phyloP scores from a whole-genome alignment of 2,888 invertebrate genomes.

The Drosophila villosipedis region DNA sequence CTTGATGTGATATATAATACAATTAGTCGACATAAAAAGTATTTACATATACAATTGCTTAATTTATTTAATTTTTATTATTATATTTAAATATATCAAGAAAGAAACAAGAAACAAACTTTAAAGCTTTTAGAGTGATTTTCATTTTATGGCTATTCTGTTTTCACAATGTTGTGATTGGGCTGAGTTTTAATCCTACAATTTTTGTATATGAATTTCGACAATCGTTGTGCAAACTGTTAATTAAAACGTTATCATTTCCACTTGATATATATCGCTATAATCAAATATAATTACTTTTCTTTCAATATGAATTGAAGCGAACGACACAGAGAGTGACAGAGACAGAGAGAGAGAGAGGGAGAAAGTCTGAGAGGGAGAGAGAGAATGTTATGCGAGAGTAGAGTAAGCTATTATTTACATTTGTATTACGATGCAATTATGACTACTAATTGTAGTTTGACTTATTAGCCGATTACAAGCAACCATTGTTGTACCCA shows the following conservation, averaged over 20 bases:
- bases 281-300: background rate
- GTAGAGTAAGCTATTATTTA: background rate
- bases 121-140: background rate
- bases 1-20: background rate
- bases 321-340: background rate
- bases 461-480: background rate
- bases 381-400: background rate
- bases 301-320: background rate
- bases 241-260: background rate
- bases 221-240: background rate
- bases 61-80: background rate
- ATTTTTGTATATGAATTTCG: background rate
- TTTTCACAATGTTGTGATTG: background rate
- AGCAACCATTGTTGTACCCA: background rate
- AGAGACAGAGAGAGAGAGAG: background rate
- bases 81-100: background rate
- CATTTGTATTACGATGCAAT: background rate
- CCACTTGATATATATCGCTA: background rate
- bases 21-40: background rate
- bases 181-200: background rate
- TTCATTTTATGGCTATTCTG: background rate
- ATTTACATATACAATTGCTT: background rate
- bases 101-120: background rate
- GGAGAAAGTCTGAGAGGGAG: too few species aligned
- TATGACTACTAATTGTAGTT: background rate